Base-by-base conservation (phyloP, 2,113 vertebrate genomes). In the Xenotilapia caudafasciata region DNA sequence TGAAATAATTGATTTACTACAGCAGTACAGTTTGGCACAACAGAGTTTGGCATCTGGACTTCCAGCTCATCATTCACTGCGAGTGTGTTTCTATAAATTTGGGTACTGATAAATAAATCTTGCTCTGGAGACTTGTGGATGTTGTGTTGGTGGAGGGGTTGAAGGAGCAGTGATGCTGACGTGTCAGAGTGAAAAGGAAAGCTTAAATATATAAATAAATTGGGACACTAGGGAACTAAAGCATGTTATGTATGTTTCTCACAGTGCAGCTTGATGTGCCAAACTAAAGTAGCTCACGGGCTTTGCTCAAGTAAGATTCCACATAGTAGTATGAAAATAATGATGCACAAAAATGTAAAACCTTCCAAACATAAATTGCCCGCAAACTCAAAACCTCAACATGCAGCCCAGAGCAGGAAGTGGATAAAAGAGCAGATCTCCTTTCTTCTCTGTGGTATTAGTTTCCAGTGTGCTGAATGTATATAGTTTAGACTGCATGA, bases 401-500 rank as follows among this genome's bases (percentile, higher is more conserved):
- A 79, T 84, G 88, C 11, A 86, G 68, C 80, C 73, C 40, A 70
- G 38, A 38, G 35, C 40, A 84, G 90, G 80, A 90, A 82, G 54
- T 51, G 55, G 49, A 84, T 79, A 56, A 81, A 87, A 86, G 70
- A 5, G 21, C 58, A 79, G 40, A 54, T 31, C 49, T 53, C 19
- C 47, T 81, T 51, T 86, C 51, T 88, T 7, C 60, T 84, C 19
- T 56, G 26, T 83, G 62, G 80, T 60, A 77, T 80, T 45, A 70
- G 35, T 91, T 91, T 93, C 89, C 86, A 80, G 85, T 75, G 81
- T 62, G 28, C 80, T 38, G 53, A 12, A 15, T 88, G 33, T 84
- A 38, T 77, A 88, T 85, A 83, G 88, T 92, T 93, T 91, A 93
- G 83, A 79, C 77, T 86, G 38, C 83, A 88, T 83, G 70, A 91